Base-by-base conservation (phyloP, 2,797 vertebrate genomes). In the Ibycter americanus region DNA sequence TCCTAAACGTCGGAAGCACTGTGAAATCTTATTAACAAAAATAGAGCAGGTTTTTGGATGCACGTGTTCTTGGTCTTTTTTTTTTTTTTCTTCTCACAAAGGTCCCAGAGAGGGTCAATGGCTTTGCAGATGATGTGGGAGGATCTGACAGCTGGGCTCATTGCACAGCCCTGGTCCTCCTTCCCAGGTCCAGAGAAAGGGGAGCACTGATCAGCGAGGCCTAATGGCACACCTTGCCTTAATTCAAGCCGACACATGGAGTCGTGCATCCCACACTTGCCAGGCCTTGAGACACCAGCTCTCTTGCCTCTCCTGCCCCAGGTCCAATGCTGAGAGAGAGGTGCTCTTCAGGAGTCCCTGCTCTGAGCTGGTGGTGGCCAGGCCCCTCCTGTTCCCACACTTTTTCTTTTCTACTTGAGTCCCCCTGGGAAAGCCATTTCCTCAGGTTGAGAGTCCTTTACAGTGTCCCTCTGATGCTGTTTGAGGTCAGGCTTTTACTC, bases 211-310 rank as follows among this genome's bases (percentile, higher is more conserved):
- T 63, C 74, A 70, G 18, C 0, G 0, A 58, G 66, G 44, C 84
- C 66, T 82, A 12, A 1, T 76, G 63, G 63, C 78, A 13, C 38
- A 92, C 61, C 71, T 82, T 76, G 32, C 42, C 25, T 77, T 93
- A 91, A 93, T 91, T 84, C 71, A 40, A 38, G 89, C 44, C 3
- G 52, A 90, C 67, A 42, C 23, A 0, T 0, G 1, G 58, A 23
- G 54, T 59, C 65, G 78, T 0, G 0, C 16, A 47, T 56, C 27
- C 20, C 0, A 0, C 54, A 58, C 77, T 94, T 2, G 0, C 21
- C 44, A 15, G 14, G 29, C 70, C 58, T 66, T 63, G 62, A 56
- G 40, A 81, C 54, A 61, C 12, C 27, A 63, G 18, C 17, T 49
- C 32, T 59, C 22, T 83, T 82, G 34, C 52, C 52, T 51, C 16